Evolutionary conservation across 2,113 vertebrate species (phyloP), one percentile per base, ranked within the genome.

Genomic region (Calidris pygmaea): DNA sequence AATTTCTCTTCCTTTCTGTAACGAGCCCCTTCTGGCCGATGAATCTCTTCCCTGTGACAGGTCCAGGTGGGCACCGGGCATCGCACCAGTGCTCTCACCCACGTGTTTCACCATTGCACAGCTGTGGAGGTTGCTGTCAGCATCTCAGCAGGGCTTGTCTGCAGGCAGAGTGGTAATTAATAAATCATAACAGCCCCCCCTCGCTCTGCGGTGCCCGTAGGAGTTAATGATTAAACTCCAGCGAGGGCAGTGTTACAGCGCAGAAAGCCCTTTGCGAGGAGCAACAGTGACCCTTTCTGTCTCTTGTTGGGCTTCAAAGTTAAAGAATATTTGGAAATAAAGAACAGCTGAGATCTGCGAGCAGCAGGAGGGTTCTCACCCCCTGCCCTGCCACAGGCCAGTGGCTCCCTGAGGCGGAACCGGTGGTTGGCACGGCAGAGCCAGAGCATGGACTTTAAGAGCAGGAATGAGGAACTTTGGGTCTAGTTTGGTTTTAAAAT

Each of bases 51-150:
- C 17, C 23, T 6, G 12, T 0, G 19, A 23, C 18, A 59, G 23
- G 50, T 24, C 23, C 23, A 10, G 29, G 35, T 1, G 10, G 20
- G 20, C 65, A 24, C 17, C 5, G 8, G 39, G 56, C 35, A 29
- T 14, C 9, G 0, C 2, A 3, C 10, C 2, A 4, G 3, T 10
- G 35, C 52, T n/a, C 60, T 27, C 43, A 10, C 50, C 32, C 15
- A 1, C 0, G 1, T 11, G 34, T 60, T 32, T 35, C 60, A 12
- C 7, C 37, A 3, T 3, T 0, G 15, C 1, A 6, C 50, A 18
- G 30, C 3, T 20, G 34, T 30, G 4, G 2, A 16, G 34, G 34
- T 1, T 6, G 45, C 76, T 80, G 50, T 12, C 73, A n/a, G 63
- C 84, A 14, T 22, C 79, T 47, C 89, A 18, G 71, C 75, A 11